Evolutionary conservation across 2,113 vertebrate genomes (phyloP).

Genomic region (Petrocephalus zakoni): DNA sequence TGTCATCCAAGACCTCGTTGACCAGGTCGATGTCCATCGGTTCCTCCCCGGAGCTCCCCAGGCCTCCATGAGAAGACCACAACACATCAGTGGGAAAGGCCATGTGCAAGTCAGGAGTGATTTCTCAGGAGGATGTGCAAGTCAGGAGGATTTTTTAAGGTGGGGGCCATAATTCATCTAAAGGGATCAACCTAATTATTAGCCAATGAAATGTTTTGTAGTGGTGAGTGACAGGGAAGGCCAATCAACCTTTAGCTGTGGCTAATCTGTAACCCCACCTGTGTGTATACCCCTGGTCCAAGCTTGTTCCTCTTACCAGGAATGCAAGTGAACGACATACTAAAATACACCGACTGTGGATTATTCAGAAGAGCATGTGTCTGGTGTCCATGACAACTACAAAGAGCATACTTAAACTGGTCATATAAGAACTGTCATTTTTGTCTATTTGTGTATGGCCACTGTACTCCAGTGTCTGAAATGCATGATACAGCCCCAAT

Average conservation of each 20-base stretch:
- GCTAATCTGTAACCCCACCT: not conserved
- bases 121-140: no score
- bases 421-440: not conserved
- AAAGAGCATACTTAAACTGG: not conserved
- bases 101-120: no score
- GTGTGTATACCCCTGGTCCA: not conserved
- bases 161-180: not conserved
- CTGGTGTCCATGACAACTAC: no score
- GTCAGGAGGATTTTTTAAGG: not conserved
- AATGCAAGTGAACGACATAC: not conserved
- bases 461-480: not conserved
- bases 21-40: slow-evolving; percentile 76
- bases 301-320: not conserved
- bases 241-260: not conserved
- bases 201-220: not conserved
- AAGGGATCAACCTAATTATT: not conserved
- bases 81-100: not conserved
- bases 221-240: not conserved
- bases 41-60: slow-evolving; percentile 55
- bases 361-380: not conserved
- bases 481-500: not conserved
- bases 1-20: slow-evolving; percentile 85
- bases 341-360: not conserved
- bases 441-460: not conserved
- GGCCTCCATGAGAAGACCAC: not conserved